Base-by-base conservation (phyloP, 1,140 invertebrate species). In the Lanistes nyassanus region DNA sequence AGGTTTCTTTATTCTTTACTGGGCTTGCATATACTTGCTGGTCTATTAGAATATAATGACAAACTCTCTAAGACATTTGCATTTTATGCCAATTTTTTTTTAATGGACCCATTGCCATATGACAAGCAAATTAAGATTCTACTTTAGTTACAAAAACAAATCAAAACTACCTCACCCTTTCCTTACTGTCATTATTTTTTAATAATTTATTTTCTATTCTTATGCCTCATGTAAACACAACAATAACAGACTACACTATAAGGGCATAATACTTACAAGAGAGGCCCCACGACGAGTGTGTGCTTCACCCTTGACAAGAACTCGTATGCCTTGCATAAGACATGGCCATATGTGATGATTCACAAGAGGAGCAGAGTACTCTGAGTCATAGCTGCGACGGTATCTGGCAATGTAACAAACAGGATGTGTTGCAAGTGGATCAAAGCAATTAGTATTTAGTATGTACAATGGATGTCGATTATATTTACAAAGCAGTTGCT, bases 281-380 rank as follows among this genome's bases (percentile, higher is more conserved):
- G 86, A 88, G 55, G 86, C 86, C 51, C 85, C 87, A 60, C 87
- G 78, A 21, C 84, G 81, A 31, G 88, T 90, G 60, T 80, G 76
- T 34, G 82, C 85, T 78, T 90, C 89, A 31, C 89, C 89, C 77
- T 89, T 89, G 74, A 85, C 83, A 26, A 89, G 68, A 16, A 84
- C 76, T 31, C 76, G 72, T 21, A 77, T 76, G 19, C 87, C 87
- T 75, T 89, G 87, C 76, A 84, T 80, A 9, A 90, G 81, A 68
- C 81, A 80, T 23, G 89, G 87, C 88, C 88, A 90, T 80, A 90
- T 83, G 74, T 90, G 88, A 73, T 89, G 87, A 82, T 86, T 84
- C 29, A 90, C 87, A 5, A 89, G 80, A 6, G 88, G 87, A 29
- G 89, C 86, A 56, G 85, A 85, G 82, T 86, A 89, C 74, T 90